Base-by-base conservation (phyloP, 2,797 vertebrate species). In the Chromobotia macracanthus region DNA sequence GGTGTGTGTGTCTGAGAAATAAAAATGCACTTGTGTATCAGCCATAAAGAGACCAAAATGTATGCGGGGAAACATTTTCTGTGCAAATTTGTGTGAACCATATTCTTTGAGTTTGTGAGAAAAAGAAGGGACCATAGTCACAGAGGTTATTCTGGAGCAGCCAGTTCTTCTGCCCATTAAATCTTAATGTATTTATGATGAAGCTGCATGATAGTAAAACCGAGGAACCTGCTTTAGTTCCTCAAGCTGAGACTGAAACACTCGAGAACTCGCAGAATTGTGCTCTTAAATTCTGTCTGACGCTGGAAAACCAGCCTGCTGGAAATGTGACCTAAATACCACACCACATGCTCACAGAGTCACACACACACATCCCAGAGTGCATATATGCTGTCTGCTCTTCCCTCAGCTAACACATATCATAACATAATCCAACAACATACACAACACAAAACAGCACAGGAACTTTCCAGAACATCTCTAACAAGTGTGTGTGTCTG, bases 241-340 rank as follows among this genome's bases (percentile, higher is more conserved):
- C 28, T 70, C 28, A 70, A 9, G 38, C 55, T 55, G 68, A 61
- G 67, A 51, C 50, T 55, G 61, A 55, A 79, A 72, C 13, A 48
- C 44, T 70, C 28, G 11, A 70, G 44, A 65, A 65, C 68, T 79
- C 21, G 3, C 31, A 65, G 77, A 56, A 66, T 46, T 31, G 53
- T 19, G 18, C 48, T 53, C 44, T 68, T 79, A 61, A 72, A 82
- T 82, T 79, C 81, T 69, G 53, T 55, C 81, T 83, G 75, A 77
- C 68, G 55, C 80, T 75, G 76, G 80, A 84, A 75, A 84, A 82
- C 51, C 80, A 84, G 82, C 71, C 78, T 83, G 84, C 66, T 85
- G 78, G 72, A 82, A 84, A 82, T 84, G 82, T 82, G 82, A 86
- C 84, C 82, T 80, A 84, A 84, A 86, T 82, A 86, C 83, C 84